Conservation (phyloP, 2,888 invertebrate species). For the Pemphredon lugubris region DNA sequence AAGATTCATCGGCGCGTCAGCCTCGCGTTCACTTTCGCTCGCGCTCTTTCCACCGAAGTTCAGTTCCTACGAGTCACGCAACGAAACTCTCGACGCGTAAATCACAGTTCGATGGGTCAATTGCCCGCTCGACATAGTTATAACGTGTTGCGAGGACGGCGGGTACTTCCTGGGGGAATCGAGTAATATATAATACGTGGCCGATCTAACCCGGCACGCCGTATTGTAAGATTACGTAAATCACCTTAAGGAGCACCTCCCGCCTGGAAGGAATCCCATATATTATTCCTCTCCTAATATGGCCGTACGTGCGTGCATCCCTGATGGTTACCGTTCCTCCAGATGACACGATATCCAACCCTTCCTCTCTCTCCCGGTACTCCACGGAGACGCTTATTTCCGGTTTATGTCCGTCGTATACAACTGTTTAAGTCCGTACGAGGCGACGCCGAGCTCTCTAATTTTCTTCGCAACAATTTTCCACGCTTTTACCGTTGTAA, state of each 20-base stretch:
- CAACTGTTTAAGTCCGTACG: slow-evolving; percentile 24
- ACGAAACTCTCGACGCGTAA: too few species aligned
- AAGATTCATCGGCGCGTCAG: too few species aligned
- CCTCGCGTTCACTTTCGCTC: too few species aligned
- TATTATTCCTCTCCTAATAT: slow-evolving; percentile 77
- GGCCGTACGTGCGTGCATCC: slow-evolving; percentile 80
- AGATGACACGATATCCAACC: slow-evolving; percentile 73
- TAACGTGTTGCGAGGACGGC: slow-evolving; percentile 14
- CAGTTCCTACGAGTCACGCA: too few species aligned
- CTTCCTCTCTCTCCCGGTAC: slow-evolving; percentile 59
- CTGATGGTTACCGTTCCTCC: slow-evolving; percentile 69
- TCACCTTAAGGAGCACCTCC: slow-evolving; percentile 76
- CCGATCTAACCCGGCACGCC: slow-evolving; percentile 75
- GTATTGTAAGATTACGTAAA: slow-evolving; percentile 79
- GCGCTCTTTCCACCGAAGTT: too few species aligned
- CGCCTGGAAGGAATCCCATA: slow-evolving; percentile 73
- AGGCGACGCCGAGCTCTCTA: neutral
- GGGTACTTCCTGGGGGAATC: slow-evolving; percentile 47
- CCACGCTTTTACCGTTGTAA: neutral
- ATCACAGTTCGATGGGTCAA: slow-evolving; percentile 33
- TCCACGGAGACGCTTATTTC: slow-evolving; percentile 75
- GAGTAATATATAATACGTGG: slow-evolving; percentile 65
- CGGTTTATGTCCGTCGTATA: slow-evolving; percentile 67
- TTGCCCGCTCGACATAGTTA: slow-evolving; percentile 14
- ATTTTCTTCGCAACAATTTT: neutral